A percentile compares a stretch with the other conserved stretches of the same genome.
Evolutionary conservation across 35 echinoderm and acorn worm species (phyloP).

Genomic region (Apostichopus parvimensis): DNA sequence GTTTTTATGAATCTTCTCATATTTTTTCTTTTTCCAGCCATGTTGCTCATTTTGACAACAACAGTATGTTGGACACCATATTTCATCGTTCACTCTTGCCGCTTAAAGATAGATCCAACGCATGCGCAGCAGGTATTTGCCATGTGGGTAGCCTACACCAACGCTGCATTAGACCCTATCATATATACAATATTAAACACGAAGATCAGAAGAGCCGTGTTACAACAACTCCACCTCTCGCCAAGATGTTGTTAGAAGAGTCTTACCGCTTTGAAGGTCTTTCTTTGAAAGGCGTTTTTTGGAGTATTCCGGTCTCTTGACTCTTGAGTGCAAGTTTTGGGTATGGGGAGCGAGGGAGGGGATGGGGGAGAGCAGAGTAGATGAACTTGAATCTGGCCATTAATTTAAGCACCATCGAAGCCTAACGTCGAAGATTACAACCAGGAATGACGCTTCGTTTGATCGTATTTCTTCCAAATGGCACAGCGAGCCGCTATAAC

Average conservation of each 20-base stretch:
- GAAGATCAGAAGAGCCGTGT: not conserved
- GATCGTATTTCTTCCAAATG: too few species aligned
- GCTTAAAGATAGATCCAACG: not conserved
- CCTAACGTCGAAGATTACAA: too few species aligned
- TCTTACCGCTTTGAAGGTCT: too few species aligned
- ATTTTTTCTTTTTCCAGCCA: slow-evolving; percentile 9
- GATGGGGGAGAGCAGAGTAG: too few species aligned
- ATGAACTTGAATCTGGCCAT: too few species aligned
- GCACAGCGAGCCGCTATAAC: too few species aligned
- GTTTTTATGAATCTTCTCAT: not conserved
- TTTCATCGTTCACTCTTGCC: slow-evolving; percentile 29
- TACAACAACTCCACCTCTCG: not conserved
- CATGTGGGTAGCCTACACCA: slow-evolving; percentile 27
- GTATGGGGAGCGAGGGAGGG: too few species aligned
- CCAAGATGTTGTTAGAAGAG: not conserved
- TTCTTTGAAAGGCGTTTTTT: too few species aligned
- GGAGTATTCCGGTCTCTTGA: too few species aligned
- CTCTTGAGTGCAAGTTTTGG: too few species aligned
- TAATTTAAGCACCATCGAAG: too few species aligned
- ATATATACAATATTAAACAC: slow-evolving; percentile 19
- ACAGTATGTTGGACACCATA: slow-evolving; percentile 41
- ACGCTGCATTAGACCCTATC: slow-evolving; percentile 25
- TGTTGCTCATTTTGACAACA: slow-evolving; percentile 21
- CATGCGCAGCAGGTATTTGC: slow-evolving; percentile 9
- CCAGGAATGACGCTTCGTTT: too few species aligned